Percentiles rank a stretch among this genome's conserved stretches.
Evolutionary conservation across 1,140 invertebrate species (phyloP).

Genomic region (Hetaerina americana): DNA sequence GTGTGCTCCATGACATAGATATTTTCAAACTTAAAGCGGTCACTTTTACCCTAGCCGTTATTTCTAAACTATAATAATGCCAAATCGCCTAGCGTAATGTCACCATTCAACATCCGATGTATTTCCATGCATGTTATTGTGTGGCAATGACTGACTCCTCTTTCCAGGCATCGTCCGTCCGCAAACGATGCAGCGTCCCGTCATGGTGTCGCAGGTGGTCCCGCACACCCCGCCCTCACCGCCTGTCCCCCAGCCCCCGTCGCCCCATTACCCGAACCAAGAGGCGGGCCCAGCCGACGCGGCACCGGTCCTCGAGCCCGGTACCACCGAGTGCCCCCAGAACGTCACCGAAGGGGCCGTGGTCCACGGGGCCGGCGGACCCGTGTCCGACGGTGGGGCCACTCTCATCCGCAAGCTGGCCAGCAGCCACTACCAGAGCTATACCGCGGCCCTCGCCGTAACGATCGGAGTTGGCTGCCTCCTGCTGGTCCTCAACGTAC

Average conservation of each 20-base stretch:
- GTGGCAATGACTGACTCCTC: too few species aligned
- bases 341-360: conserved; percentile 34
- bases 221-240: conserved; percentile 22
- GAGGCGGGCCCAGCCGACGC: conserved; percentile 25
- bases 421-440: neutral
- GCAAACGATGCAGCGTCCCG: conserved; percentile 31
- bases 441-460: conserved; percentile 67
- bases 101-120: too few species aligned
- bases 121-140: too few species aligned
- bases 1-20: too few species aligned
- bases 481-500: conserved; percentile 74
- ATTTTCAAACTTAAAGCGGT: too few species aligned
- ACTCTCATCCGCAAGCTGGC: neutral
- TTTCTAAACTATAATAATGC: too few species aligned
- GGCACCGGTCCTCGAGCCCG: conserved; percentile 20
- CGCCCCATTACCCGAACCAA: conserved; percentile 30
- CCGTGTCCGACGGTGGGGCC: neutral
- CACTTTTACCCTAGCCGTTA: too few species aligned
- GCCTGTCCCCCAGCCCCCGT: conserved; percentile 29
- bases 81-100: too few species aligned
- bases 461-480: conserved; percentile 87
- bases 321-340: conserved; percentile 50
- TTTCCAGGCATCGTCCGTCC: conserved; percentile 47
- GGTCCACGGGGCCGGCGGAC: conserved; percentile 6
- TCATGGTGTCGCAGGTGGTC: neutral